A percentile compares a stretch with the other conserved stretches of the same genome.
Evolutionary conservation across 1,140 invertebrate genomes (phyloP).

Genomic region (Drosophila baimaii): DNA sequence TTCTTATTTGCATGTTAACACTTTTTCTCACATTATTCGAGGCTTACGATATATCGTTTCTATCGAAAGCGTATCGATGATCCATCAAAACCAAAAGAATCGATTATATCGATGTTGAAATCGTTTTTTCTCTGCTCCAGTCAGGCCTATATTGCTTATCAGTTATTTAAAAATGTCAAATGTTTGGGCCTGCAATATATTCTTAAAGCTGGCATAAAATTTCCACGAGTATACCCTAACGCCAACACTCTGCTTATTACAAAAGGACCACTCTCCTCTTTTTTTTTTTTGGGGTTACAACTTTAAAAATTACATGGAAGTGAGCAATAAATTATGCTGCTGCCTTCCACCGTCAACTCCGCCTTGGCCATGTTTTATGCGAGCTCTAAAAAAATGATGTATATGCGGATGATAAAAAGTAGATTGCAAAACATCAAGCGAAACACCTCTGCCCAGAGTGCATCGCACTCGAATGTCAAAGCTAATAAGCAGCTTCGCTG

Average conservation of each 20-base stretch:
- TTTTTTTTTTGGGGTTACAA: neutral
- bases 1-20: no score
- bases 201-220: neutral
- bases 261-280: neutral
- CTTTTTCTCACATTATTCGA: no score
- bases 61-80: no score
- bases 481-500: constrained; percentile 67
- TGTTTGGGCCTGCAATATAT: no score
- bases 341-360: constrained; percentile 6
- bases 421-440: constrained; percentile 51
- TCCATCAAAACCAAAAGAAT: no score
- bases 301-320: constrained; percentile 47
- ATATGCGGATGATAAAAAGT: constrained; percentile 46
- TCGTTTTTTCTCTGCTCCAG: no score
- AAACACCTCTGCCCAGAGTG: constrained; percentile 36
- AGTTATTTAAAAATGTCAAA: neutral
- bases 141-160: no score
- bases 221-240: neutral
- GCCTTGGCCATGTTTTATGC: constrained; percentile 19
- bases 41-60: no score
- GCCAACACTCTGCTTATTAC: neutral
- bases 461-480: constrained; percentile 55
- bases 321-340: constrained; percentile 60
- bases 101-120: no score
- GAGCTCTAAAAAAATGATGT: constrained; percentile 45